phyloP scores from a whole-genome alignment of 2,888 invertebrate species.

The Microplitis deprimator region DNA sequence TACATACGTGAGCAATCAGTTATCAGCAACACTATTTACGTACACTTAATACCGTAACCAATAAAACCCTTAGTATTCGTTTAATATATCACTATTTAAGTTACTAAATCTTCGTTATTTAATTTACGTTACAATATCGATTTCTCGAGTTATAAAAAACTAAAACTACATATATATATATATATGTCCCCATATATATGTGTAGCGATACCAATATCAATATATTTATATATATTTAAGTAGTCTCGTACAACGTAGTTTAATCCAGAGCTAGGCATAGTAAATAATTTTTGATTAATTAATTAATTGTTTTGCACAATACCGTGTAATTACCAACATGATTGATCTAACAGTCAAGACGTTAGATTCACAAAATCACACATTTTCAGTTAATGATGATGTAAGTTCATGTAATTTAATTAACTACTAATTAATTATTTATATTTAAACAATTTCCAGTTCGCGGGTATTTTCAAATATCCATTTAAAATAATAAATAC shows the following conservation, averaged over 20 bases:
- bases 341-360: conserved; percentile 92
- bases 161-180: not conserved
- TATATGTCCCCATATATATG: not conserved
- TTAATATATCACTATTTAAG: not conserved
- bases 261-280: not conserved
- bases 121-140: not conserved
- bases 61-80: not conserved
- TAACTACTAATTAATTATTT: not conserved
- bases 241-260: not conserved
- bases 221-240: not conserved
- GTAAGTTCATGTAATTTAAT: conserved; percentile 70
- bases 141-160: not conserved
- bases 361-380: conserved; percentile 88
- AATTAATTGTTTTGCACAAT: not conserved
- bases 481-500: not conserved
- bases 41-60: not conserved
- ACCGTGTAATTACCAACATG: conserved; percentile 71
- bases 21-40: not conserved
- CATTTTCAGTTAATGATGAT: conserved; percentile 86
- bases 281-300: not conserved
- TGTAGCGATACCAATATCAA: not conserved
- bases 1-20: not conserved
- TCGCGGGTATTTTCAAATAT: not conserved
- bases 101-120: not conserved
- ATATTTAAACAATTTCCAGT: too few species aligned